Base-by-base conservation (phyloP, 2,888 invertebrate species). In the Dyspetes luteomarginatus region DNA sequence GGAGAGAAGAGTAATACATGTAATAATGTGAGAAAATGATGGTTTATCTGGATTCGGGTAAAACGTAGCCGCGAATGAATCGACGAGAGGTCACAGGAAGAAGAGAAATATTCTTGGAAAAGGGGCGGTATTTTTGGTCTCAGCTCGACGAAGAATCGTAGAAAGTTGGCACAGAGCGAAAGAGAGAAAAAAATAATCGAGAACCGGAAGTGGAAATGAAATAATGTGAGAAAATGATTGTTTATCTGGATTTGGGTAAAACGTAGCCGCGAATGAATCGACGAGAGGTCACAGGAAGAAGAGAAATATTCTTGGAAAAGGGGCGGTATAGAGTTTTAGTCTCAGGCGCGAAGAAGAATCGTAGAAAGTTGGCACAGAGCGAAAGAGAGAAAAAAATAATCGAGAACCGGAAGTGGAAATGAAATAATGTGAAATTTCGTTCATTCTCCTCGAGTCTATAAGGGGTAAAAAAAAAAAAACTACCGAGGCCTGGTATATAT, bases 371-470 rank as follows among this genome's bases (percentile, higher is more conserved):
- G 58, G 62, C 62, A 41, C 12, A 12, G 9, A 36, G 36, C 7
- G 56, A 48, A 36, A 45, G 48, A 26, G 45, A 55, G 22, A 52
- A 60, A 45, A 12, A 55, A 15, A 65, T 30, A 26, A 22, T 36
- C 48, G 67, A 7, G 30, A 56, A 26, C 52, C 41, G 56, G 64
- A 80, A 62, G 58, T 48, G 30, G 28, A 22, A 41, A 75, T 67
- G 76, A 78, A 76, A 81, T 77, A 78, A n/a, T 76, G 81, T 65
- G 79, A 65, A 67, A 79, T 77, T 79, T 78, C 36, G 50, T 69
- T 73, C 67, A 50, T 3, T 41, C 58, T 43, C 62, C 71, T 45
- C 77, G 56, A 17, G 48, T 30, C 45, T 30, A 5, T 12, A 41
- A 45, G 45, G n/a, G 60, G 19, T 15, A n/a, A 15, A 60, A 60